phyloP scores from a whole-genome alignment of 2,888 invertebrate genomes.

The Palloptera scutellata region DNA sequence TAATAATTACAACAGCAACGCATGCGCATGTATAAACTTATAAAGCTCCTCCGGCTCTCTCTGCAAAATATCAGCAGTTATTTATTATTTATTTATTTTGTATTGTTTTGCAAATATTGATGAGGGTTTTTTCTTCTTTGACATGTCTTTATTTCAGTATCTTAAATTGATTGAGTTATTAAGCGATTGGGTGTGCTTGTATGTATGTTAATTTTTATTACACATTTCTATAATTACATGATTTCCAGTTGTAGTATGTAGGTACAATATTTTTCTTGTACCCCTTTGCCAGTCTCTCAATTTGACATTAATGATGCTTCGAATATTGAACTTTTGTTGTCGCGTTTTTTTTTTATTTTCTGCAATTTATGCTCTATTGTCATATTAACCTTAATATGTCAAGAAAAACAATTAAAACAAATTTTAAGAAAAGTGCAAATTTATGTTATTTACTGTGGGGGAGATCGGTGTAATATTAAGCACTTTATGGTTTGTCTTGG shows the following conservation, averaged over 20 bases:
- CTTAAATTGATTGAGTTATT: slow-evolving; percentile 27
- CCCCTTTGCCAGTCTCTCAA: slow-evolving; percentile 35
- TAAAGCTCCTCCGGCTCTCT: too few relatives aligned
- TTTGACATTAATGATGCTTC: slow-evolving; percentile 40
- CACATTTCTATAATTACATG: slow-evolving; percentile 7
- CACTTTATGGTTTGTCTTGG: too few relatives aligned
- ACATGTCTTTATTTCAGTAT: slow-evolving; percentile 10
- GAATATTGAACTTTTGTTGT: slow-evolving; percentile 23
- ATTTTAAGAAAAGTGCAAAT: slow-evolving; percentile 17
- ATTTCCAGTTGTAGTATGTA: slow-evolving; percentile 13
- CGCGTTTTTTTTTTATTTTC: slow-evolving; percentile 22
- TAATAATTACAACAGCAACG: neutral
- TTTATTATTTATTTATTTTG: neutral
- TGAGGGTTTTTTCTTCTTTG: slow-evolving; percentile 22
- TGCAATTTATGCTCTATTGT: slow-evolving; percentile 10
- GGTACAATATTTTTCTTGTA: slow-evolving; percentile 36
- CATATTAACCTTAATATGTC: slow-evolving; percentile 41
- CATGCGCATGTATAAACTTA: slow-evolving; percentile 7
- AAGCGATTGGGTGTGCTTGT: slow-evolving; percentile 12
- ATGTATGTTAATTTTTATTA: too few relatives aligned
- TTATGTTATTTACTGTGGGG: neutral
- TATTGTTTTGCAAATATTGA: slow-evolving; percentile 21
- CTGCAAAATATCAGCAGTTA: too few relatives aligned
- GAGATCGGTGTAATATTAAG: too few relatives aligned
- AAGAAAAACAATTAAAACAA: slow-evolving; percentile 18